Base-by-base conservation (phyloP, 2,888 invertebrate genomes). In the Morpho achilles region DNA sequence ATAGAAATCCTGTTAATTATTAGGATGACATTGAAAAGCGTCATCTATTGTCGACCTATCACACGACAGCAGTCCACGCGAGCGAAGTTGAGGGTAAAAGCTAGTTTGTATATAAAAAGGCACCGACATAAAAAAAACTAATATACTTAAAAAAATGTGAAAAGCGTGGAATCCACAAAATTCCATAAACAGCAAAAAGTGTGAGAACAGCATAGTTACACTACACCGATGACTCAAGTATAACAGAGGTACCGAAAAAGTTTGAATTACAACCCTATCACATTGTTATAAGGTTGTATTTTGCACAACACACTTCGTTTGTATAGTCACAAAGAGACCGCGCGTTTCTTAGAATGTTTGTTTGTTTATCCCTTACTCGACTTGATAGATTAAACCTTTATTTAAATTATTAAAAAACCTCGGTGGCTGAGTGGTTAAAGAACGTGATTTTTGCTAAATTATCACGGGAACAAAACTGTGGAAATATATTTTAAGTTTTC, bases 121-220 rank as follows among this genome's bases (percentile, higher is more conserved):
- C 32, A 32, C 32, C 3, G 32, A 1, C 32, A 32, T 32, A 32
- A 2, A 32, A 5, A 32, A 32, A 32, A 32, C 32, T 2, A 0
- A 32, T 23, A 2, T 3, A 23, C 4, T 32, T 32, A 16, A 16
- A 3, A 32, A 32, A 5, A 32, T 32, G 10, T 22, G n/a, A 42
- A 48, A 48, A 43, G n/a, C 44, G 47, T 50, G 58, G 45, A 56
- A 58, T 49, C 47, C 32, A 48, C 41, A 10, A 53, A 54, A 62
- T 59, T 50, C 56, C 53, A 46, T 45, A 51, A 62, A 60, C 60
- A 64, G 62, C 62, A 60, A 54, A 60, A 64, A 56, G 46, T 60
- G 64, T 64, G 64, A 59, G 60, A 64, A 64, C 54, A 40, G 54
- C 45, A 53, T 53, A 23, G 61, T 60, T 49, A 64, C 43, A 60